Conservation (phyloP, 2,113 vertebrate species). For the Deroptyus accipitrinus region DNA sequence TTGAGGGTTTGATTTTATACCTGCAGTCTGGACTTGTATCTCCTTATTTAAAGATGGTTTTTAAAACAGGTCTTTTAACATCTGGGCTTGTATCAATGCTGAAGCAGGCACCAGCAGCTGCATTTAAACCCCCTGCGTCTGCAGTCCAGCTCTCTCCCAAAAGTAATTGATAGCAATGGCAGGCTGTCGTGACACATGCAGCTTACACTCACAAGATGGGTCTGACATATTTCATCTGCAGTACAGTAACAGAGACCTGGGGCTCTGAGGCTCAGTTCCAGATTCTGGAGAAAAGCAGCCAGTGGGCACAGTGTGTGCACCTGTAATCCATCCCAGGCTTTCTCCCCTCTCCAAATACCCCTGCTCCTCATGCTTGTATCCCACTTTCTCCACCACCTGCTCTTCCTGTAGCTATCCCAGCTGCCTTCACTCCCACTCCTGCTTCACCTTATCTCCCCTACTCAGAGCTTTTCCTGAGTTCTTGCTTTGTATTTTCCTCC, state of each 20-base stretch:
- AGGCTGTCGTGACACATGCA: fast-evolving
- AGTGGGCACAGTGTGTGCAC: background rate
- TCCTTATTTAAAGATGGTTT: background rate
- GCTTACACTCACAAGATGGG: background rate
- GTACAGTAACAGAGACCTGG: background rate
- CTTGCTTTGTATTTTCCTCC: background rate
- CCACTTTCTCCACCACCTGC: slow-evolving; percentile 41
- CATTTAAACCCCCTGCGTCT: background rate
- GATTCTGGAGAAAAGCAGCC: background rate
- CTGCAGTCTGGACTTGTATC: background rate
- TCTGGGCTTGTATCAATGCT: background rate
- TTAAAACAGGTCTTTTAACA: background rate
- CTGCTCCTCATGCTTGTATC: background rate
- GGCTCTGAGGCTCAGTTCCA: background rate
- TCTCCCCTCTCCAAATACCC: slow-evolving; percentile 8
- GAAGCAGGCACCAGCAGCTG: background rate
- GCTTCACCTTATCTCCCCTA: background rate
- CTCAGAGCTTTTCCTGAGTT: background rate
- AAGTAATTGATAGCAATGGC: background rate
- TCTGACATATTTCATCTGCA: background rate
- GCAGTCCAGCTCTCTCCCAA: background rate
- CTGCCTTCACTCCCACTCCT: background rate
- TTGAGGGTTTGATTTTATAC: background rate
- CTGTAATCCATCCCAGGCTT: slow-evolving; percentile 20
- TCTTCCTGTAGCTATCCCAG: slow-evolving; percentile 32